phyloP scores from a whole-genome alignment of 2,113 vertebrate species.

The Gavia stellata region DNA sequence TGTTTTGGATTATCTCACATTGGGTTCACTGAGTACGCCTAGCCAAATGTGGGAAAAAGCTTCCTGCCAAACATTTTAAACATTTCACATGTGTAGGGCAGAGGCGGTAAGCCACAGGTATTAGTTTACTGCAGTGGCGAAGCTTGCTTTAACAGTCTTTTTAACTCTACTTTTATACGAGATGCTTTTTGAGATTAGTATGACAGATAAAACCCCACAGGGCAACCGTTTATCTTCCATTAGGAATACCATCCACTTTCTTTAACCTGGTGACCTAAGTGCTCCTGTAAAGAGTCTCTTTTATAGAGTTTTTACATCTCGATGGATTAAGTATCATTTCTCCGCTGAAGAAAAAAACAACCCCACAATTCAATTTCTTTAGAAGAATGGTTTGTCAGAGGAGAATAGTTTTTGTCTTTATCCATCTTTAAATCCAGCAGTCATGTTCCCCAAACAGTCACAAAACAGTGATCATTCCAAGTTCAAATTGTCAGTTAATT shows the following conservation, averaged over 20 bases:
- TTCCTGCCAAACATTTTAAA: constrained; percentile 74
- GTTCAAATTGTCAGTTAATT: constrained; percentile 64
- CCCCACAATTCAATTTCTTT: constrained; percentile 64
- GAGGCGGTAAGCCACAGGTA: constrained; percentile 62
- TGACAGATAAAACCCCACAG: constrained; percentile 66
- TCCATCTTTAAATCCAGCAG: constrained; percentile 59
- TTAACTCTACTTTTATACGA: constrained; percentile 55
- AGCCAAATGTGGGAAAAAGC: constrained; percentile 73
- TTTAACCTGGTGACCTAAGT: constrained; percentile 60
- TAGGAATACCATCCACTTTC: constrained; percentile 71
- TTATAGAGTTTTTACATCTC: constrained; percentile 74
- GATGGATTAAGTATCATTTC: constrained; percentile 70
- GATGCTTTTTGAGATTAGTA: constrained; percentile 70
- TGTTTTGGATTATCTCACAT: constrained; percentile 83
- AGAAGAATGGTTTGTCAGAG: constrained; percentile 61
- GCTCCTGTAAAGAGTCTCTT: constrained; percentile 59
- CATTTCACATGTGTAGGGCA: constrained; percentile 68
- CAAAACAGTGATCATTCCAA: constrained; percentile 66
- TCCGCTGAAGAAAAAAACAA: neutral
- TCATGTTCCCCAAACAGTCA: constrained; percentile 52
- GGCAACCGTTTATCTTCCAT: constrained; percentile 71
- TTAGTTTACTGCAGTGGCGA: constrained; percentile 40
- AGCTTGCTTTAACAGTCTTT: constrained; percentile 54
- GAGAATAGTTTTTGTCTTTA: constrained; percentile 54
- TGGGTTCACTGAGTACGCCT: constrained; percentile 75